Conservation (phyloP, 1,140 invertebrate species). For the Mesaphorura yosii region DNA sequence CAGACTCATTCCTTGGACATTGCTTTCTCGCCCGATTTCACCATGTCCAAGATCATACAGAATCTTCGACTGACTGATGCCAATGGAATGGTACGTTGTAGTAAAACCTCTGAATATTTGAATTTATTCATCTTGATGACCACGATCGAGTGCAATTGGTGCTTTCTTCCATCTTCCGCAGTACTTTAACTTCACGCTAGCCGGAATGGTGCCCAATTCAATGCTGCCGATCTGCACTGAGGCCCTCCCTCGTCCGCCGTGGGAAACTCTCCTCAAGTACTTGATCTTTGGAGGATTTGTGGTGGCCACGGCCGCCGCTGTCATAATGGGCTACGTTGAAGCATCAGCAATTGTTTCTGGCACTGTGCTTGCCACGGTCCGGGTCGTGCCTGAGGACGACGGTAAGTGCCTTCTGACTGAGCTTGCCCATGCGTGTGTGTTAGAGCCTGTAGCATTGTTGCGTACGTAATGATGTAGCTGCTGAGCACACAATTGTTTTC, state of each 20-base stretch:
- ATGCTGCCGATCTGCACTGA: constrained; percentile 59
- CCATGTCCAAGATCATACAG: constrained; percentile 62
- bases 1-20: constrained; percentile 75
- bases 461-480: too few species aligned
- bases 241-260: constrained; percentile 60
- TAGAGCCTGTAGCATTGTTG: too few species aligned
- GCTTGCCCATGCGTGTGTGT: too few species aligned
- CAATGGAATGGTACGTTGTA: constrained; percentile 18
- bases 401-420: constrained; percentile 33
- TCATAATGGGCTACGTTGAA: constrained; percentile 61
- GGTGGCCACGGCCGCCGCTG: constrained; percentile 52
- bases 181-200: constrained; percentile 58
- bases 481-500: too few species aligned
- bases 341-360: constrained; percentile 46
- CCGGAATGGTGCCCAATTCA: constrained; percentile 66
- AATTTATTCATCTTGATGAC: background rate
- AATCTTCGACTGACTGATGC: constrained; percentile 35
- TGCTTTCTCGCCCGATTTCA: constrained; percentile 86
- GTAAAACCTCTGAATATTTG: constrained; percentile 8
- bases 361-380: constrained; percentile 35
- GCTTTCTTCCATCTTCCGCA: constrained; percentile 13
- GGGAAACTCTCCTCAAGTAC: constrained; percentile 66
- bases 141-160: constrained; percentile 32
- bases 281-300: constrained; percentile 49
- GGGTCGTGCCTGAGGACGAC: constrained; percentile 27